Conservation (phyloP, 2,113 vertebrate genomes). For the Rynchops niger region DNA sequence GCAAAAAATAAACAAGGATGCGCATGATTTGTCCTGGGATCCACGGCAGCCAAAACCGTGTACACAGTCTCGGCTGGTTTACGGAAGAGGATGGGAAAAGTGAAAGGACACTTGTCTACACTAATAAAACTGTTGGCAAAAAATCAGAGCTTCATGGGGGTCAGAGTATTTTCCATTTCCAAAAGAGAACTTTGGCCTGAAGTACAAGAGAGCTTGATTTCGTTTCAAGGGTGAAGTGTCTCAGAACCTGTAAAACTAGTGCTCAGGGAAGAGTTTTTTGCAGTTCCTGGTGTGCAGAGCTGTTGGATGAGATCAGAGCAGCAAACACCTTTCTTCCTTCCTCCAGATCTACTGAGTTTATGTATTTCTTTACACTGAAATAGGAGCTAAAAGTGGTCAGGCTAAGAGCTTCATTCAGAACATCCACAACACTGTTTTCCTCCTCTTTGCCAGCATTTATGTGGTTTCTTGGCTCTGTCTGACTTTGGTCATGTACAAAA, state of each 20-base stretch:
- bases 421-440: neutral
- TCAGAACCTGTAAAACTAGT: neutral
- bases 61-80: neutral
- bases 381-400: neutral
- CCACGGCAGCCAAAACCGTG: neutral
- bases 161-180: neutral
- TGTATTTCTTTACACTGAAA: neutral
- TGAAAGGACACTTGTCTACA: neutral
- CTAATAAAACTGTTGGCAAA: neutral
- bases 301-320: neutral
- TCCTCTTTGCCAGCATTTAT: neutral
- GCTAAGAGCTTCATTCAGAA: neutral
- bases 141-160: neutral
- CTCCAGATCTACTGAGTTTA: neutral
- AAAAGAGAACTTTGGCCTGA: neutral
- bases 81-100: neutral
- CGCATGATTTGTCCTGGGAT: neutral
- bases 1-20: neutral
- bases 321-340: neutral
- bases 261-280: neutral
- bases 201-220: neutral
- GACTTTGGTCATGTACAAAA: neutral
- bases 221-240: neutral
- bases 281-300: neutral
- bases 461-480: neutral